Evolutionary conservation across 2,797 vertebrate species (phyloP), one percentile per base, ranked within the genome.

Genomic region (Sarcophilus harrisii): DNA sequence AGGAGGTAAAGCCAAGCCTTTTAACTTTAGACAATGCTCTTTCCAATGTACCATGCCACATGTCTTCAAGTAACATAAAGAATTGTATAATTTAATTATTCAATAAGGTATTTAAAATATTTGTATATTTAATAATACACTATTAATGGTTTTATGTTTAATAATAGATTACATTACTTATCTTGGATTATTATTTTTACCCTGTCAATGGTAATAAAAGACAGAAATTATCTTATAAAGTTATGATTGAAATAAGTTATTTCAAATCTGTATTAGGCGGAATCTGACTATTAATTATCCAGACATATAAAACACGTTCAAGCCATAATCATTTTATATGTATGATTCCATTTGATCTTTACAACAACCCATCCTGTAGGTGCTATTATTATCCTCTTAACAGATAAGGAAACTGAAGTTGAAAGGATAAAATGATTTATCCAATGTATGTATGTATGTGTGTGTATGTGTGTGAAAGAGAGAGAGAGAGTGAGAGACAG

Each of bases 161-260:
- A 87, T 54, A 54, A 16, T 54, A 52, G 45, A 16, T 0, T n/a
- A 32, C 4, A 18, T 4, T 62, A 30, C 32, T 93, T 95, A 73
- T 94, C 32, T 95, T 92, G 59, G 93, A 94, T 90, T 94, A 30
- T 92, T 24, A 54, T 59, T 96, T 94, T 91, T 57, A 58, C 94
- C 95, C 55, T 92, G 93, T 91, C 38, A 91, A 66, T 91, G 28
- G 92, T 96, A 94, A 89, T 57, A 89, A 93, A 93, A 91, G 11
- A 57, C 45, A 52, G 57, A 93, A 58, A 27, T 90, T n/a, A 92
- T 92, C 16, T 73, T 94, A 94, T 29, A 57, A 66, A 91, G 57
- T 91, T 49, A 92, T 18, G 6, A 38, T 93, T 60, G 52, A 49
- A 91, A 66, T 55, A 95, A 95, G 30, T 16, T 89, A 38, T 29